These are phyloP conservation scores for Ctenomys sociabilis DNA, from an alignment of 2,113 vertebrate genomes.

Conservation along the genomic window DNA sequence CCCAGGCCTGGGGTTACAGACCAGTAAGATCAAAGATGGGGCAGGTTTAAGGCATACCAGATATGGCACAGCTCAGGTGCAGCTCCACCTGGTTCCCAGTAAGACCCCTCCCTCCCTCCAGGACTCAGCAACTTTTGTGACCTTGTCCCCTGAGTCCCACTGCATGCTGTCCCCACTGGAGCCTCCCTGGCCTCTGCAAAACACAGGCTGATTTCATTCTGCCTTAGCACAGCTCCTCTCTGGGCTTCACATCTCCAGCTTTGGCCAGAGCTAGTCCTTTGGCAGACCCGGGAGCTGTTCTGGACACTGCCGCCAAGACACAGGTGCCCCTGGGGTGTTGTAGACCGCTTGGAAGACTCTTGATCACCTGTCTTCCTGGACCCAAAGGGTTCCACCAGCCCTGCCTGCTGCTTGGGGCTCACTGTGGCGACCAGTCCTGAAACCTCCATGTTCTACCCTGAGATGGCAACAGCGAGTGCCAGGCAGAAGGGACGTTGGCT, in stretches of 20 bases:
- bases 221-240: neutral
- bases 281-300: rapidly evolving
- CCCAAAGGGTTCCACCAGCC: neutral
- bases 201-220: neutral
- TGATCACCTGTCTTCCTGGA: neutral
- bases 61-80: rapidly evolving
- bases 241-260: neutral
- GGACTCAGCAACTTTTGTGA: neutral
- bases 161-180: rapidly evolving
- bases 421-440: rapidly evolving
- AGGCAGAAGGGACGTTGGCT: neutral
- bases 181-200: neutral
- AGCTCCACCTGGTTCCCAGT: neutral
- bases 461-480: neutral
- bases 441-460: neutral
- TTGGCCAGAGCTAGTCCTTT: rapidly evolving
- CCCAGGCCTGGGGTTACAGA: neutral
- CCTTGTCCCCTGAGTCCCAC: neutral
- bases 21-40: neutral
- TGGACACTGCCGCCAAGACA: rapidly evolving
- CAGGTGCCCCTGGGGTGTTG: rapidly evolving
- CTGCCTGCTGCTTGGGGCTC: neutral
- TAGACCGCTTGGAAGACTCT: rapidly evolving
- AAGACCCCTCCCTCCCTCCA: too few species aligned
- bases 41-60: rapidly evolving